These are phyloP conservation scores for Spinus pinus DNA, from an alignment of 2,797 vertebrate species.

Conservation along the genomic window DNA sequence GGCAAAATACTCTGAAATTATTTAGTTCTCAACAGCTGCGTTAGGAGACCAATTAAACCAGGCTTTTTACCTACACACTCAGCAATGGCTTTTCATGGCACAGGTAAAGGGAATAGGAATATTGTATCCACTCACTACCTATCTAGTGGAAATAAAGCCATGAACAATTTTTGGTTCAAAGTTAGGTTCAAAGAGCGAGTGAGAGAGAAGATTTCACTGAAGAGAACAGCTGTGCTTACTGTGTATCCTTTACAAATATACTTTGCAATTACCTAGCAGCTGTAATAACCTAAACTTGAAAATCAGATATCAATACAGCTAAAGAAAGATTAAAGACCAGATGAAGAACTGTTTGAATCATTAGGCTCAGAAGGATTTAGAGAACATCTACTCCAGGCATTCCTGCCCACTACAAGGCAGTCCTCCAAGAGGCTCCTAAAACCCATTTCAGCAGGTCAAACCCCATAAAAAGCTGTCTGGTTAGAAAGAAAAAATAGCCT, in stretches of 20 bases:
- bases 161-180: slow-evolving; percentile 52
- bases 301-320: background rate
- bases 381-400: background rate
- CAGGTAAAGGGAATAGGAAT: slow-evolving; percentile 15
- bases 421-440: background rate
- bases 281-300: slow-evolving; percentile 12
- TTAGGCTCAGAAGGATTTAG: background rate
- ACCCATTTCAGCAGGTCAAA: background rate
- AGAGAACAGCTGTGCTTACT: background rate
- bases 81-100: slow-evolving; percentile 53
- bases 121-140: background rate
- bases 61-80: slow-evolving; percentile 55
- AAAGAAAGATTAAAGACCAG: background rate
- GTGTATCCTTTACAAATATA: background rate
- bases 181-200: slow-evolving; percentile 40
- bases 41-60: slow-evolving; percentile 61
- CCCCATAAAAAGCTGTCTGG: background rate
- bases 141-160: slow-evolving; percentile 10
- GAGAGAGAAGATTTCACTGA: slow-evolving; percentile 42
- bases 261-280: background rate
- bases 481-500: background rate
- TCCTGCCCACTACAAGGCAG: background rate
- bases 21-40: slow-evolving; percentile 32
- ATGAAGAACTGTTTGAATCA: background rate
- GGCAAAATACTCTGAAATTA: slow-evolving; percentile 38